These are phyloP conservation scores for Vombatus ursinus DNA, from an alignment of 2,113 vertebrate species.

Conservation along the genomic window DNA sequence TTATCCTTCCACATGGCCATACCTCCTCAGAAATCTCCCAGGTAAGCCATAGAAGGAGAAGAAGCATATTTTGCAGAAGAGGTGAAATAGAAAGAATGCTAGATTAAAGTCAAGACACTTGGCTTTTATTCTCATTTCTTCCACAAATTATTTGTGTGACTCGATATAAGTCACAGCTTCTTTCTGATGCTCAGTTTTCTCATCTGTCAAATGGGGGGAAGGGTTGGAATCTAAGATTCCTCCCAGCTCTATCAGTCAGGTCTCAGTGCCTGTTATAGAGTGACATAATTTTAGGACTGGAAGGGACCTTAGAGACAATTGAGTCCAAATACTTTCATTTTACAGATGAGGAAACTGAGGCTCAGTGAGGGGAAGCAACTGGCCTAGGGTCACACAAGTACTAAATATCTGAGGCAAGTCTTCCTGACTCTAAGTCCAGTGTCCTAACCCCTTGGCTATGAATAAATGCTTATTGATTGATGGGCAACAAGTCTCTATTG, in stretches of 20 bases:
- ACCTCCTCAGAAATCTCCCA: background rate
- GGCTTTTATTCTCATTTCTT: background rate
- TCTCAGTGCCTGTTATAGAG: background rate
- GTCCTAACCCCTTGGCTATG: background rate
- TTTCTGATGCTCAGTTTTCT: background rate
- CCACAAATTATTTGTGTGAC: background rate
- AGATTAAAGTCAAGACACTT: background rate
- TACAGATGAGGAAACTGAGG: background rate
- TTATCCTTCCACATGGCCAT: conserved; percentile 17
- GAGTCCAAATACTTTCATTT: background rate
- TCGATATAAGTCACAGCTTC: background rate
- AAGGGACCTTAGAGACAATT: background rate
- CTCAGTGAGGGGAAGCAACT: background rate
- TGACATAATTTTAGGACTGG: background rate
- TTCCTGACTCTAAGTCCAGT: background rate
- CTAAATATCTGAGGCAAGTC: background rate
- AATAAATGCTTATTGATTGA: background rate
- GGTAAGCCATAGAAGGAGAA: background rate
- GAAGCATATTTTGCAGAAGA: background rate
- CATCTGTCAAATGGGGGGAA: background rate
- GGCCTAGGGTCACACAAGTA: background rate
- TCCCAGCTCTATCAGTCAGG: background rate
- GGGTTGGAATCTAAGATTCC: background rate
- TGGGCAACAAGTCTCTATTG: background rate
- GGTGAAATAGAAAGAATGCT: background rate